Evolutionary conservation across 2,113 vertebrate species (phyloP).

Genomic region (Ursus arctos): DNA sequence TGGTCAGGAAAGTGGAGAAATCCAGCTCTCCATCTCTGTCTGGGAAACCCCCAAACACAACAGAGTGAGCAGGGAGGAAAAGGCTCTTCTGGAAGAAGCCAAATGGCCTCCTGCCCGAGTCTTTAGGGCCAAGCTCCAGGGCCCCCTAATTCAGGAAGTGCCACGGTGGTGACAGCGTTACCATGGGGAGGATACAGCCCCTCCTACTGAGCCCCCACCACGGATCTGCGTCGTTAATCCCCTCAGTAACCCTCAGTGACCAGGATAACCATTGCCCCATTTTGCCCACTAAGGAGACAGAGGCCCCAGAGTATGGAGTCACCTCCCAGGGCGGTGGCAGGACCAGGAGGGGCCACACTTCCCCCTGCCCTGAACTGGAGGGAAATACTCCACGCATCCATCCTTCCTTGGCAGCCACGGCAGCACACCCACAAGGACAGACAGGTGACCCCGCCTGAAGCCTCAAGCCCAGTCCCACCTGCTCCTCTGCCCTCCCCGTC

Average conservation of each 20-base stretch:
- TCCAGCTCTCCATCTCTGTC: slow-evolving; percentile 94
- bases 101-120: neutral
- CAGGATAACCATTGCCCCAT: neutral
- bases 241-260: neutral
- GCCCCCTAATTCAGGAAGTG: neutral
- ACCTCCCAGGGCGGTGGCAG: neutral
- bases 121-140: neutral
- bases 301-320: neutral
- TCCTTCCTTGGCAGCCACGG: neutral
- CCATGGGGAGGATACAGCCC: neutral
- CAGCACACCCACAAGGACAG: neutral
- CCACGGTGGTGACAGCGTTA: neutral
- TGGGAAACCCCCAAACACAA: slow-evolving; percentile 70
- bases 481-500: neutral
- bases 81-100: neutral
- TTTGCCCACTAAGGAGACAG: neutral
- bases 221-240: neutral
- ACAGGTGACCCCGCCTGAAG: neutral
- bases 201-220: neutral
- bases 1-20: slow-evolving; percentile 96
- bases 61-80: neutral
- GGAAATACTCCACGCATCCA: neutral
- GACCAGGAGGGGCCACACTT: neutral
- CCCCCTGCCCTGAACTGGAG: neutral
- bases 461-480: neutral